phyloP scores from a whole-genome alignment of 2,113 vertebrate genomes.

The cattle (Bos taurus) region DNA sequence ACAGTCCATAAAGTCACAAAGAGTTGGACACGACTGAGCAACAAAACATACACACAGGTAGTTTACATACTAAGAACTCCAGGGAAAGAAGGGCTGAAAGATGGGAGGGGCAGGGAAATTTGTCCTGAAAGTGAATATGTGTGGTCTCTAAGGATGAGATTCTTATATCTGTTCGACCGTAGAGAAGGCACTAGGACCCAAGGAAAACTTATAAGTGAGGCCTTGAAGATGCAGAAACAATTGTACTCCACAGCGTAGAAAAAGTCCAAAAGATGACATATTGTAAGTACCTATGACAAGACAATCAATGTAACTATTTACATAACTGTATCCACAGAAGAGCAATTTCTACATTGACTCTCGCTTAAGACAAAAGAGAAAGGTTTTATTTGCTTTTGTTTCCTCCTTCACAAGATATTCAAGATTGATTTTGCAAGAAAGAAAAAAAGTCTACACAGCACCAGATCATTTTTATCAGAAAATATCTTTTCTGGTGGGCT shows the following conservation, averaged over 20 bases:
- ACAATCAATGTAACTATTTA: not conserved
- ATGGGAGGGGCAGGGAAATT: too few species aligned
- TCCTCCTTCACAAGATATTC: not conserved
- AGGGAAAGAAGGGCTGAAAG: not conserved
- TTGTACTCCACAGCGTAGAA: too few species aligned
- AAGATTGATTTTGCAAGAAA: not conserved
- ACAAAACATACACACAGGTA: not conserved
- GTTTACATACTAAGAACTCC: not conserved
- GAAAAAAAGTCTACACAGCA: not conserved
- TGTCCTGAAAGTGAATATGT: not conserved
- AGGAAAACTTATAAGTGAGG: not conserved
- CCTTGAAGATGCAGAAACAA: not conserved
- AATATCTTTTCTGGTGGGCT: not conserved
- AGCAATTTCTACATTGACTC: not conserved
- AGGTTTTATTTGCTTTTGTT: not conserved
- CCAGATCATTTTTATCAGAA: not conserved
- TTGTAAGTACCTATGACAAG: not conserved
- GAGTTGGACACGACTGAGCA: not conserved
- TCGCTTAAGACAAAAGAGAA: not conserved
- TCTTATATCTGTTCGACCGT: rapidly evolving
- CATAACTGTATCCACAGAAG: not conserved
- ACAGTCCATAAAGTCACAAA: not conserved
- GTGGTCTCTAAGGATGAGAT: not conserved
- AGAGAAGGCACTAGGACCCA: not conserved
- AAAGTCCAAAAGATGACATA: not conserved